phyloP scores from a whole-genome alignment of 2,113 vertebrate species.

The Pomatorhinus ruficollis region DNA sequence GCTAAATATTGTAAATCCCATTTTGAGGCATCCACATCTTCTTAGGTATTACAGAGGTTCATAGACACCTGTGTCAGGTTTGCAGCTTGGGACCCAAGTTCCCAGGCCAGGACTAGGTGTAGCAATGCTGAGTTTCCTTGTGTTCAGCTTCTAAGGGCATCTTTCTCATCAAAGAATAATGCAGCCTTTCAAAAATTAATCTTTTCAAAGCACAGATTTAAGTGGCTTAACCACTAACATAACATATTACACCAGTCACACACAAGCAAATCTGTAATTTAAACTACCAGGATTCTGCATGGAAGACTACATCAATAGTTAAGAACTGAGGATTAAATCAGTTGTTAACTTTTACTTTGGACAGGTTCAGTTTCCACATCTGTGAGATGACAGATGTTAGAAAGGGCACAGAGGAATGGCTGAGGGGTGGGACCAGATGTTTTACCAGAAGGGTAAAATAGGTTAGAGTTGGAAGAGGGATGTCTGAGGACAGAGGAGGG shows the following conservation, averaged over 20 bases:
- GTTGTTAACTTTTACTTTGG: neutral
- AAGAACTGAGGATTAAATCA: neutral
- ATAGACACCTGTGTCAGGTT: neutral
- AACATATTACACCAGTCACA: neutral
- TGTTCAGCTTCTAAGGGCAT: neutral
- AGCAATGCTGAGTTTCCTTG: neutral
- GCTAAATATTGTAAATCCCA: neutral
- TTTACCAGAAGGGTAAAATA: neutral
- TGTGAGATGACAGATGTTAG: neutral
- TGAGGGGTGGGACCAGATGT: neutral
- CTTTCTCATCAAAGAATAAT: neutral
- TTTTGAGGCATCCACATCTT: neutral
- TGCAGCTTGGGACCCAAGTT: neutral
- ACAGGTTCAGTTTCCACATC: neutral
- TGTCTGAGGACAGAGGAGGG: neutral
- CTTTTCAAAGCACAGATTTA: neutral
- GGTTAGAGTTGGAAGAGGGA: neutral
- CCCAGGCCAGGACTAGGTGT: neutral
- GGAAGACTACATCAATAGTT: neutral
- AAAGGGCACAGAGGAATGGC: neutral
- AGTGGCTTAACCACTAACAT: neutral
- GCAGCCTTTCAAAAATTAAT: neutral
- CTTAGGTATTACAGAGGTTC: neutral
- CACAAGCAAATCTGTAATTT: neutral
- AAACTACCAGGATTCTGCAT: neutral